Conservation (phyloP, 2,113 vertebrate genomes). For the Bostrychus sinensis region DNA sequence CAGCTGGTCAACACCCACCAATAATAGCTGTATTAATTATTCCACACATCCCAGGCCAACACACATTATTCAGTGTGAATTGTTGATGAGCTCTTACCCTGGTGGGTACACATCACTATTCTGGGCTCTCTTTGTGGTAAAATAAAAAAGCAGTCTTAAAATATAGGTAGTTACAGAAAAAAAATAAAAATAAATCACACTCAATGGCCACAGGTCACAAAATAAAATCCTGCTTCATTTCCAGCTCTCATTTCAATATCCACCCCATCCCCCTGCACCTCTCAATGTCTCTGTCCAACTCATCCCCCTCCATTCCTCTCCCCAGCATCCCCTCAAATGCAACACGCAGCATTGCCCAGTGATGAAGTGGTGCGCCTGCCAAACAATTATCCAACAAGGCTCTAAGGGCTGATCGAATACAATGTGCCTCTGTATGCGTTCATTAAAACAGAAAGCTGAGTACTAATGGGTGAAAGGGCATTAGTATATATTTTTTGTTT, state of each 20-base stretch:
- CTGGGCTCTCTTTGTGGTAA: not conserved
- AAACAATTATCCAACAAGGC: constrained; percentile 71
- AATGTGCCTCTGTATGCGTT: constrained; percentile 37
- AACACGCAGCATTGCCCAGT: constrained; percentile 57
- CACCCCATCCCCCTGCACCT: constrained; percentile 50
- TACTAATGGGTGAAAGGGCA: constrained; percentile 18
- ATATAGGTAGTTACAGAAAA: not conserved
- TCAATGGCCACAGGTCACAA: constrained; percentile 11
- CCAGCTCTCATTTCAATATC: constrained; percentile 22
- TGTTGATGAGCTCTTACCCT: constrained; percentile 62
- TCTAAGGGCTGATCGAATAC: constrained; percentile 58
- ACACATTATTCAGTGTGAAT: constrained; percentile 66
- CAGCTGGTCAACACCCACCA: constrained; percentile 69
- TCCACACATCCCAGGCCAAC: constrained; percentile 54
- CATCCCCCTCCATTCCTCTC: constrained; percentile 12
- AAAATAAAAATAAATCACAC: constrained; percentile 10
- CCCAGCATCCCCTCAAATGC: constrained; percentile 45
- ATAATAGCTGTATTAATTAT: constrained; percentile 77
- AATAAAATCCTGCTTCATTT: constrained; percentile 29
- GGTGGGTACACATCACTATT: constrained; percentile 19
- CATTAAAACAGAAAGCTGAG: constrained; percentile 12
- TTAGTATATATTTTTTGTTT: constrained; percentile 17
- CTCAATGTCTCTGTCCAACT: constrained; percentile 45
- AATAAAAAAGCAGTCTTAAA: constrained; percentile 12
- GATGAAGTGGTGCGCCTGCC: constrained; percentile 67